phyloP scores from a whole-genome alignment of 2,797 vertebrate species.

The Lithobates pipiens region DNA sequence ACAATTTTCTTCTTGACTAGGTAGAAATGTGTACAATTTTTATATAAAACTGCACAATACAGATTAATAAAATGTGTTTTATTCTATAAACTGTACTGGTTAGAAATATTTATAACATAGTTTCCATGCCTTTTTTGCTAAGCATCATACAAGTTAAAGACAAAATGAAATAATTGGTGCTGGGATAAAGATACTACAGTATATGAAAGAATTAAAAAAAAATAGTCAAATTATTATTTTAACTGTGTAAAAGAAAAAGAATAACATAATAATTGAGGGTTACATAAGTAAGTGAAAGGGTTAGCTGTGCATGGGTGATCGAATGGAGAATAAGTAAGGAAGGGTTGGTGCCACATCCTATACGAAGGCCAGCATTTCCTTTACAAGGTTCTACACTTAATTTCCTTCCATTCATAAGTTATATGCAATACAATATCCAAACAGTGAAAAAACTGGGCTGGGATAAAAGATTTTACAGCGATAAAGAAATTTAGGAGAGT shows the following conservation, averaged over 20 bases:
- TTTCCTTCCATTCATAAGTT: constrained; percentile 37
- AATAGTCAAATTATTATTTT: background rate
- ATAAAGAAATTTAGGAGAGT: background rate
- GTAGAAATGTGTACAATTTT: too few species aligned
- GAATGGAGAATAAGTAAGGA: constrained; percentile 16
- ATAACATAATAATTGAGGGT: background rate
- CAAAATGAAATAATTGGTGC: too few species aligned
- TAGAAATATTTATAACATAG: too few species aligned
- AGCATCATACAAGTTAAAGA: background rate
- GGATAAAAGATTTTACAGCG: background rate
- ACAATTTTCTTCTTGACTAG: too few species aligned
- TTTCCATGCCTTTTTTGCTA: background rate
- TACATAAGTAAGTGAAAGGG: background rate
- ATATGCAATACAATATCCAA: constrained; percentile 7
- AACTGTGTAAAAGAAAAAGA: background rate
- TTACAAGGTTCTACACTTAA: constrained; percentile 13
- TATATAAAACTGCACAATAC: too few species aligned
- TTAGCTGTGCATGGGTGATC: background rate
- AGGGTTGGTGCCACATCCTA: constrained; percentile 42
- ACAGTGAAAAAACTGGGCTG: background rate
- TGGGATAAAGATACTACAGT: background rate
- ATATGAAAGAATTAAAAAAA: background rate
- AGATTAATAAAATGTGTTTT: too few species aligned
- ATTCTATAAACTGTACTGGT: too few species aligned
- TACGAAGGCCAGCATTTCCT: constrained; percentile 17